Evolutionary conservation across 2,113 vertebrate species (phyloP).

Genomic region (Nestor notabilis): DNA sequence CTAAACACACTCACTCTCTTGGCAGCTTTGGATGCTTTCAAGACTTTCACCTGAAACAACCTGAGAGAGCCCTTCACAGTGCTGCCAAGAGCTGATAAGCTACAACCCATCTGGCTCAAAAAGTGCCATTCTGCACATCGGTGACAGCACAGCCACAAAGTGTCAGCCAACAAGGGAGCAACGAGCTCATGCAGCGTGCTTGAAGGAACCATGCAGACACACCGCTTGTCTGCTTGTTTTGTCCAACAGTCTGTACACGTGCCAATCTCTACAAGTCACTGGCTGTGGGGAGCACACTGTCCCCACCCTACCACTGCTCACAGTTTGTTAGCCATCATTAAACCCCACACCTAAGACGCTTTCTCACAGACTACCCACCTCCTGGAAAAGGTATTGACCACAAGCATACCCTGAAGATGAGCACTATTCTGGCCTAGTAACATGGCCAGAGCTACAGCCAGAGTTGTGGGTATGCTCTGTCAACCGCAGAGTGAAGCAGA

Average conservation of each 20-base stretch:
- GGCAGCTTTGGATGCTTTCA: background rate
- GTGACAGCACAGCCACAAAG: background rate
- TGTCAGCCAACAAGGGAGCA: background rate
- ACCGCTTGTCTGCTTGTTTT: rapidly evolving
- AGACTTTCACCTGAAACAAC: background rate
- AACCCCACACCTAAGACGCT: background rate
- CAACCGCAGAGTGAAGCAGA: background rate
- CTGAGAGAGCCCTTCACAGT: background rate
- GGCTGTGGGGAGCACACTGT: background rate
- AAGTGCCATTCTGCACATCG: background rate
- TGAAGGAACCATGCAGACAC: background rate
- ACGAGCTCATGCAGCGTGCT: background rate
- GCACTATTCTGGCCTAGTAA: background rate
- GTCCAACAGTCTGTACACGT: background rate
- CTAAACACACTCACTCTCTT: background rate
- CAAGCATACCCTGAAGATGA: constrained; percentile 10
- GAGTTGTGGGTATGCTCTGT: background rate
- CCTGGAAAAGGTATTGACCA: background rate
- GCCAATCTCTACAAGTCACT: background rate
- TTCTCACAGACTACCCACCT: background rate
- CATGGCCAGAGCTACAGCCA: rapidly evolving
- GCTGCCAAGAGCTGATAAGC: background rate
- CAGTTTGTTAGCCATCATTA: background rate
- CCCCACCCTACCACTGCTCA: background rate
- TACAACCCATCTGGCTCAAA: background rate